Base-by-base conservation (phyloP, 2,797 vertebrate species). In the Enteromius treurensis region DNA sequence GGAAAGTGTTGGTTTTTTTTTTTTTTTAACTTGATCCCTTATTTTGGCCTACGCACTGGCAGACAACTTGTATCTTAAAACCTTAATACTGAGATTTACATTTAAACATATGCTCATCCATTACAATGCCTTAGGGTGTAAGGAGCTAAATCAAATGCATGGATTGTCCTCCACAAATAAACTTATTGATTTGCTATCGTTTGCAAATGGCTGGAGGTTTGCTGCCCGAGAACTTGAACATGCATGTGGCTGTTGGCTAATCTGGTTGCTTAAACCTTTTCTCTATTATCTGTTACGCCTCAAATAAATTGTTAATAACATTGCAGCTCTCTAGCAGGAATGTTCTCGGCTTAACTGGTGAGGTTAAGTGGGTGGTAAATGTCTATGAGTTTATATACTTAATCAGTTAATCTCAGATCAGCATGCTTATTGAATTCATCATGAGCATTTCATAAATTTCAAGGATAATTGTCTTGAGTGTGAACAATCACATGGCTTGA, bases 321-420 rank as follows among this genome's bases (percentile, higher is more conserved):
- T 32, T 65, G 60, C 32, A 40, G 47, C 70, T 53, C 58, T 42
- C 40, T 23, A 62, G 6, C 67, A 70, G 68, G 53, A 62, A 60
- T 65, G 40, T 51, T 23, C 21, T 29, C 15, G 1, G 60, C 11
- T 68, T 17, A 47, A 82, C n/a, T 29, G n/a, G 32, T 42, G 34
- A 19, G 32, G 62, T 82, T 78, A 49, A 23, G 45, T 68, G 34
- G 60, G 10, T 9, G 10, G 53, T 74, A 51, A 64, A 26, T 32
- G 58, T n/a, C 17, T 34, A 10, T 73, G 32, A 21, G 32, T 53
- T 76, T 21, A 51, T 17, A 76, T 75, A 14, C 58, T 67, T 69
- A 69, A 67, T 67, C 79, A 21, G 68, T 34, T 81, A 2, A 74
- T 75, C 45, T 75, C 58, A 65, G 51, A 49, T 80, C 23, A 75